Percentiles rank a stretch among this genome's conserved stretches.
Evolutionary conservation across 1,140 invertebrate genomes (phyloP).

Genomic region (Panonychus citri): DNA sequence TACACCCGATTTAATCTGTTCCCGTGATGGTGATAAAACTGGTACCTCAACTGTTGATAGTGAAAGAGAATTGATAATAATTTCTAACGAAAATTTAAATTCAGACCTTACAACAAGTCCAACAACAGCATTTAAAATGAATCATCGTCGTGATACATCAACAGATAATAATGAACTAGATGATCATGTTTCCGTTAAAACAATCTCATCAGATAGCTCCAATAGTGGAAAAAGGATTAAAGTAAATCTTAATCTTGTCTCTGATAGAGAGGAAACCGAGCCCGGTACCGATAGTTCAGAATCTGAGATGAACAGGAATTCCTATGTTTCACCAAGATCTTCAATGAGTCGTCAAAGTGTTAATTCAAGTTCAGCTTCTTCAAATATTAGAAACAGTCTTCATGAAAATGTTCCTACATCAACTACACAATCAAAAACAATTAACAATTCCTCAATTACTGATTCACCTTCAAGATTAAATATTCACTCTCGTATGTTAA

Average conservation of each 20-base stretch:
- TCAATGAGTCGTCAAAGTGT: too few relatives aligned
- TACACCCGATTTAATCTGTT: too few relatives aligned
- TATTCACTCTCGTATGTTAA: neutral
- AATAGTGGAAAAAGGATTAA: conserved; percentile 10
- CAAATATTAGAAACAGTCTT: too few relatives aligned
- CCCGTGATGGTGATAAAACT: too few relatives aligned
- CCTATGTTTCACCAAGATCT: neutral
- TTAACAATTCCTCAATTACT: neutral
- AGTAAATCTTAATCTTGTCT: conserved; percentile 14
- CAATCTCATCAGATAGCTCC: conserved; percentile 1
- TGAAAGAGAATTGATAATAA: neutral
- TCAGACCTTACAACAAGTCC: neutral
- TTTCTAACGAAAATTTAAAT: neutral
- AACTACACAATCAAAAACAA: neutral
- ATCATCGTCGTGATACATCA: neutral
- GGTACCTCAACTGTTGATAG: neutral
- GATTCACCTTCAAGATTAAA: neutral
- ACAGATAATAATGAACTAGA: neutral
- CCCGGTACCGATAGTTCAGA: neutral
- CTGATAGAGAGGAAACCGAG: conserved; percentile 1
- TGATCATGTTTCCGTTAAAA: conserved; percentile 1
- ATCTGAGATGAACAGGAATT: neutral
- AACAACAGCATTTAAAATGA: too few relatives aligned
- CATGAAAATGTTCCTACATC: too few relatives aligned
- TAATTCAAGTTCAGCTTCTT: too few relatives aligned